These are phyloP conservation scores for Colaptes auratus DNA, from an alignment of 2,113 vertebrate genomes.

Conservation along the genomic window DNA sequence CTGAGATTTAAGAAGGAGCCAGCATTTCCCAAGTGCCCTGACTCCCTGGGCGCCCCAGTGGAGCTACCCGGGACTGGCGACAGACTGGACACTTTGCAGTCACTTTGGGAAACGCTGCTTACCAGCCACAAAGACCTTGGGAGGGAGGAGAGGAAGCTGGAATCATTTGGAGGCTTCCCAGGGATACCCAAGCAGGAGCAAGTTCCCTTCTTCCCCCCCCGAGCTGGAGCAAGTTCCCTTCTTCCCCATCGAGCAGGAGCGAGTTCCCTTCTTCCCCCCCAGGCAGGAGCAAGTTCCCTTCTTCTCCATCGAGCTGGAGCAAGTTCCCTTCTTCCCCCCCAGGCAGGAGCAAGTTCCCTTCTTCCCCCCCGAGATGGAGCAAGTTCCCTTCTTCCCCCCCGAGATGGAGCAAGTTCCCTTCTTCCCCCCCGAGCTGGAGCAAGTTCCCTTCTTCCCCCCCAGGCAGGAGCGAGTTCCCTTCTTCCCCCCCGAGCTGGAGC, in stretches of 20 bases:
- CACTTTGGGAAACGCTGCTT: neutral
- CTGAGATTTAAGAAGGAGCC: accelerated
- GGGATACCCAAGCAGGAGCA: neutral
- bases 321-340: neutral
- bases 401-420: neutral
- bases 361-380: neutral
- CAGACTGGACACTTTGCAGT: neutral
- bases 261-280: neutral
- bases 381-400: neutral
- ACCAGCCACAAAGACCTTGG: accelerated
- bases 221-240: neutral
- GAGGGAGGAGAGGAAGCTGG: neutral
- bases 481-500: neutral
- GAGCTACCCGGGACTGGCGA: neutral
- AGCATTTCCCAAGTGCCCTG: neutral
- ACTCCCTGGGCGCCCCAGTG: neutral
- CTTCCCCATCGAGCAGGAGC: neutral
- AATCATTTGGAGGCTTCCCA: neutral
- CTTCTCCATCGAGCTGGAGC: neutral
- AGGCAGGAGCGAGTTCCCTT: neutral
- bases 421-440: neutral
- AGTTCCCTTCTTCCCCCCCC: neutral
- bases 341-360: neutral
- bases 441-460: neutral
- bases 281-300: neutral